Conservation (phyloP, 2,113 vertebrate genomes). For the Ictidomys tridecemlineatus region DNA sequence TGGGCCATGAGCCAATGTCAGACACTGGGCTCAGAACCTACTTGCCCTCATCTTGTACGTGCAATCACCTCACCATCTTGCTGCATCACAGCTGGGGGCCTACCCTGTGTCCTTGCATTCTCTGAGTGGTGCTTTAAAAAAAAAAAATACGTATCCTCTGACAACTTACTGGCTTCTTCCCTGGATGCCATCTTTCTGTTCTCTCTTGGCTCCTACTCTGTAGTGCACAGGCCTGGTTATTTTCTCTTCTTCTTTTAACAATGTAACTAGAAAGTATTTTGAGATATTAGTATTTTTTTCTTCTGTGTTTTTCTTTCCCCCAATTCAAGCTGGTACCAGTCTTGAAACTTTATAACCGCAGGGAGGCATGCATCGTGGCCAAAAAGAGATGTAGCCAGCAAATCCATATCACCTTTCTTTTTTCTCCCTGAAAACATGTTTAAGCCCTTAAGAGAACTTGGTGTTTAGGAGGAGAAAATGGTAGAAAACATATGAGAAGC, state of each 20-base stretch:
- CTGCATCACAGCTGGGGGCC: background rate
- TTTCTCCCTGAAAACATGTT: background rate
- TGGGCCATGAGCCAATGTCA: no score
- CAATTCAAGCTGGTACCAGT: background rate
- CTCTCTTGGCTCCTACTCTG: background rate
- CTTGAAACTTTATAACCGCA: background rate
- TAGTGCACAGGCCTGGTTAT: background rate
- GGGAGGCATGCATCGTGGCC: background rate
- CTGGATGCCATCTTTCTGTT: background rate
- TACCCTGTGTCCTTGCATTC: background rate
- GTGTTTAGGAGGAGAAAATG: background rate
- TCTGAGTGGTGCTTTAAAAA: background rate
- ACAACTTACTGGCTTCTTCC: background rate
- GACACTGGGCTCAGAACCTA: background rate
- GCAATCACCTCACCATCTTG: background rate
- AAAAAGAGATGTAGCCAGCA: background rate
- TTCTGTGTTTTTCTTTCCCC: background rate
- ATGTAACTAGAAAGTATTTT: background rate
- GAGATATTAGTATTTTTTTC: background rate
- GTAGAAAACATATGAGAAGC: background rate
- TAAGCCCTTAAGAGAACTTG: slow-evolving; percentile 1
- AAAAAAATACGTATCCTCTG: background rate
- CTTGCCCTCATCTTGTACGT: background rate
- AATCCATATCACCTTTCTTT: background rate
- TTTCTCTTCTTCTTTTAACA: slow-evolving; percentile 19